Evolutionary conservation across 2,888 invertebrate genomes (phyloP), one percentile per base, ranked within the genome.

Genomic region (Andrena hattorfiana): DNA sequence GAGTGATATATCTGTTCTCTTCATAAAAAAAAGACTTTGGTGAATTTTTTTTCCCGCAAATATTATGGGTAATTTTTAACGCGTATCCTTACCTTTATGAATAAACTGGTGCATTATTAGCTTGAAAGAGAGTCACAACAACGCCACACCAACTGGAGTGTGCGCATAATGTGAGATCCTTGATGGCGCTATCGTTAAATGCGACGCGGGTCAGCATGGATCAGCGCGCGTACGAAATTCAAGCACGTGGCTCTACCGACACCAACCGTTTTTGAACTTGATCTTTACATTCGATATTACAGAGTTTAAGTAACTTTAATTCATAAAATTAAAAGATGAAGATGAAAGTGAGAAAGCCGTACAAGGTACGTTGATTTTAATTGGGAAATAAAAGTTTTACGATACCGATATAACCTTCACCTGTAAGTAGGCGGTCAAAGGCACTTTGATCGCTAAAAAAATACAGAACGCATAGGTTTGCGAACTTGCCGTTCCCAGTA

Each of bases 341-440:
- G 32, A 78, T 85, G 74, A 79, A 85, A 13, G 60, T 59, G 23
- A 26, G 23, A 26, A 32, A 5, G 13, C 26, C 32, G 63, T 56
- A 69, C n/a, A 83, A 28, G 68, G 85, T 74, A 79, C 16, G 49
- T 7, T 16, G 51, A 73, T 20, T 66, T 54, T 74, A 16, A 59
- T 60, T 60, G 16, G 5, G 26, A 68, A 26, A 16, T n/a, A 32
- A 0, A 49, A 42, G 1, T 76, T 60, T 62, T 2, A 62, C 63
- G 20, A 62, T n/a, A 26, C 28, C 23, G 48, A 10, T 66, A 70
- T 72, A 77, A 85, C 77, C 84, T 26, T n/a, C n/a, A n/a, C n/a
- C n/a, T n/a, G n/a, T n/a, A n/a, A n/a, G n/a, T n/a, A n/a, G n/a
- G n/a, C n/a, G n/a, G n/a, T n/a, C n/a, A n/a, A n/a, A n/a, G n/a